A percentile compares a stretch with the other conserved stretches of the same genome.
Conservation (phyloP, 2,113 vertebrate species). For the Chiloscyllium plagiosum region DNA sequence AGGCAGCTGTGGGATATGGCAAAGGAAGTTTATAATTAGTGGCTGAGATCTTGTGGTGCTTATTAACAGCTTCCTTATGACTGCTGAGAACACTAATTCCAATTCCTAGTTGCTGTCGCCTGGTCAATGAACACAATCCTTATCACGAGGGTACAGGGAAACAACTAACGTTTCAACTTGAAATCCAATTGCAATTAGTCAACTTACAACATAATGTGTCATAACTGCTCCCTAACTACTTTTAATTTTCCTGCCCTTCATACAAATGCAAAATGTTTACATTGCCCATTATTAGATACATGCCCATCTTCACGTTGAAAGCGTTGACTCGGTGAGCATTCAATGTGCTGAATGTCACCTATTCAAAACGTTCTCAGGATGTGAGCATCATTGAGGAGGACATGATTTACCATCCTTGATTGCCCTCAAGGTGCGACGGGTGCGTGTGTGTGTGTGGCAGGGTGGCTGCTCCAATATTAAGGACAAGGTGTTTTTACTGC, state of each 20-base stretch:
- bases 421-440: neutral
- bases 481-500: too few relatives aligned
- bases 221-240: neutral
- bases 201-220: neutral
- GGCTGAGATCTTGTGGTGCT: neutral
- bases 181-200: neutral
- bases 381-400: neutral
- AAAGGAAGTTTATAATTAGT: neutral
- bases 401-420: neutral
- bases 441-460: too few relatives aligned
- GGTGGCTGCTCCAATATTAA: too few relatives aligned
- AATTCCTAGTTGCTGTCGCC: neutral
- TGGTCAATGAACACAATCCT: neutral
- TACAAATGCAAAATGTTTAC: neutral
- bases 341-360: neutral
- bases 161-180: neutral
- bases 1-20: neutral
- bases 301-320: neutral
- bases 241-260: neutral
- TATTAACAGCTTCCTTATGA: neutral
- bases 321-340: neutral
- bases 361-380: neutral
- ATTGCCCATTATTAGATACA: neutral
- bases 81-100: neutral
- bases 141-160: neutral